Base-by-base conservation (phyloP, 2,888 invertebrate species). In the Chloromyia formosa region DNA sequence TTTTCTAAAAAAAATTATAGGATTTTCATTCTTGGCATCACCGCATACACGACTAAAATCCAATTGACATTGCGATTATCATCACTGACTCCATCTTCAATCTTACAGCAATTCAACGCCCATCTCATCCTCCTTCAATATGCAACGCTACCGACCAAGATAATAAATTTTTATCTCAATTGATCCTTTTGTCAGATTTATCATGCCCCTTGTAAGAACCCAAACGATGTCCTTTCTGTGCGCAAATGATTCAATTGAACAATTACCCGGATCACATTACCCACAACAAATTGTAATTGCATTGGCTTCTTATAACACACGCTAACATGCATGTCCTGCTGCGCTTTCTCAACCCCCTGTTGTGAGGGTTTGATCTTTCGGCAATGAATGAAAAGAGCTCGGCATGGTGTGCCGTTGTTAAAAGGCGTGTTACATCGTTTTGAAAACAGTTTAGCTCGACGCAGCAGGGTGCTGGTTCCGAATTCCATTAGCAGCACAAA, bases 381-480 rank as follows among this genome's bases (percentile, higher is more conserved):
- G 27, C 27, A 35, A 35, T 35, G 27, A 35, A 35, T 35, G 27
- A 35, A 35, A 35, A 7, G 27, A 7, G 27, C 7, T 35, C 27
- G 27, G 27, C 3, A 35, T 35, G 27, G 27, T 35, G 27, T 35
- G 27, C 27, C 16, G 74, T 64, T 69, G 74, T 74, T 74, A 74
- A 76, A 76, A 76, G 76, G 76, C 76, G 74, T 76, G 74, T 76
- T 71, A 76, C 74, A 53, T 74, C 64, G 58, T 76, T 76, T 74
- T 45, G 69, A 54, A 64, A 62, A 74, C 49, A 74, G 74, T 76
- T 49, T 64, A 61, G 56, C 27, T 23, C 23, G 45, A 2, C 74
- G n/a, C 76, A 76, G 76, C 74, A 58, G 76, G 76, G 74, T 58
- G 27, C 74, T 62, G 62, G 69, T 62, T 62, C 58, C 54, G 60